These are phyloP conservation scores for Mythimna loreyi DNA, from an alignment of 2,888 invertebrate genomes.

Conservation along the genomic window DNA sequence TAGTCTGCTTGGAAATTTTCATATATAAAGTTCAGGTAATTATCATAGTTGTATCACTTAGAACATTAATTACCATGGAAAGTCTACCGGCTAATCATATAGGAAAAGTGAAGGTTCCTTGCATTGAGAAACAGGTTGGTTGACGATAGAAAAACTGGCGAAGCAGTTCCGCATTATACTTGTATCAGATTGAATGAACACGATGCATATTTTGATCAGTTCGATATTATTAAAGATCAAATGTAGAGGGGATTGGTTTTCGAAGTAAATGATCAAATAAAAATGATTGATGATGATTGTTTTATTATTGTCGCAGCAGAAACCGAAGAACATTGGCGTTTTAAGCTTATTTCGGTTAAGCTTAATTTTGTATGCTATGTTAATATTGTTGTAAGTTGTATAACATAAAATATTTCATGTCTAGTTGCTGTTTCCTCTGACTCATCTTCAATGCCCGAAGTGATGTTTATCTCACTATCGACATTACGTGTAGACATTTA, in stretches of 20 bases:
- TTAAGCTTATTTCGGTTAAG: background rate
- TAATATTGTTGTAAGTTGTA: constrained; percentile 3
- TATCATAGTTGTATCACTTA: constrained; percentile 25
- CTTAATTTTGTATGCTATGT: background rate
- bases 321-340: background rate
- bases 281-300: constrained; percentile 32
- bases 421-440: background rate
- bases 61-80: constrained; percentile 57
- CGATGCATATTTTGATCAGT: constrained; percentile 16
- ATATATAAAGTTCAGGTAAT: background rate
- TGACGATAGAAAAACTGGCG: constrained; percentile 52
- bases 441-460: background rate
- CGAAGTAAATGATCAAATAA: constrained; percentile 19
- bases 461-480: background rate
- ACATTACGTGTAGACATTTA: background rate
- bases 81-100: constrained; percentile 34
- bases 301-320: constrained; percentile 14
- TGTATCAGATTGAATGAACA: constrained; percentile 27
- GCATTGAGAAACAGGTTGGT: constrained; percentile 61
- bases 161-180: constrained; percentile 49
- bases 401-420: background rate
- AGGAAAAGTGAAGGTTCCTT: constrained; percentile 61
- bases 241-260: constrained; percentile 9
- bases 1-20: background rate
- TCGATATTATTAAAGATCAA: constrained; percentile 10